Base-by-base conservation (phyloP, 2,113 vertebrate genomes). In the Pedetes capensis region DNA sequence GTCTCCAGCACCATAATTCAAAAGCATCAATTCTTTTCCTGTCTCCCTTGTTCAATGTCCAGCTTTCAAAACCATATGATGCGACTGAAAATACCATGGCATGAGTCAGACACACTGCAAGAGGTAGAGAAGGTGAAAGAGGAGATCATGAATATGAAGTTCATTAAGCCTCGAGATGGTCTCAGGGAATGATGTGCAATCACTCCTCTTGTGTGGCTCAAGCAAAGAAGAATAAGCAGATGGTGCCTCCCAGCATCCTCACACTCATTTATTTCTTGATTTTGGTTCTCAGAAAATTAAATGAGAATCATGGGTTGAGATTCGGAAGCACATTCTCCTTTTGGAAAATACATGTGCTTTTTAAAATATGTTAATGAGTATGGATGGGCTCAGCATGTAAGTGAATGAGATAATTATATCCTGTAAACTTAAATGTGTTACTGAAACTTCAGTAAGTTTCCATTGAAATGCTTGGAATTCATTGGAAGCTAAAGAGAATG, bases 391-490 rank as follows among this genome's bases (percentile, higher is more conserved):
- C 34, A 0, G 42, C 55, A 42, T 49, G 14, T 88, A 88, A 93
- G 72, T 47, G 75, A 55, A 49, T 71, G 53, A 66, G 37, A 53
- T 87, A 14, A 75, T 63, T 78, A 22, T 82, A 78, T 29, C 25
- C 29, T 49, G 0, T 66, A 79, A n/a, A 72, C 53, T 74, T 91
- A 39, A 84, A 25, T 88, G 27, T 68, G 32, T 76, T 63, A 16
- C 66, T 76, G 44, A 75, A 76, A 94, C 51, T 66, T 76, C 49
- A 34, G 0, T 47, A 64, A 84, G 39, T 95, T 96, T 96, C 71
- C 39, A 47, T 22, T 87, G 79, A 96, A 89, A 68, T 90, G 69
- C 44, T 95, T 94, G 90, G 89, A 96, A 94, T 80, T 81, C n/a
- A 7, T 16, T 18, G 9, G 55, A 96, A 49, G 5, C 12, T 34